phyloP scores from a whole-genome alignment of 1,140 invertebrate species.

The Drosophila navojoa region DNA sequence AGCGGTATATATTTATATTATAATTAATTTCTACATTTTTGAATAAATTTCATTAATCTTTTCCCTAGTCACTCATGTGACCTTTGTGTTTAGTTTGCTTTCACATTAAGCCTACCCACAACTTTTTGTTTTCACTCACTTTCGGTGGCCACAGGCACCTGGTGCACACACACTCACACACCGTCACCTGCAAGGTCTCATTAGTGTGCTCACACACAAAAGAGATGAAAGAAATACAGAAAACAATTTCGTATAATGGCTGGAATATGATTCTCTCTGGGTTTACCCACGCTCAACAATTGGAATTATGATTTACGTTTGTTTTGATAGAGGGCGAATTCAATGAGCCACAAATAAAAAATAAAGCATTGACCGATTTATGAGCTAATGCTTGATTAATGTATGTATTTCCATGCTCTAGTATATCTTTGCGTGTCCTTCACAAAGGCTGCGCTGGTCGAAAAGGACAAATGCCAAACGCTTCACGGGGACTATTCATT shows the following conservation, averaged over 20 bases:
- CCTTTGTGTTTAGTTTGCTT: not conserved
- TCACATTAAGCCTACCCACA: not conserved
- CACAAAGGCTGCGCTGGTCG: conserved; percentile 14
- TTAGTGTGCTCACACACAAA: conserved; percentile 3
- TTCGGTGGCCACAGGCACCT: conserved; percentile 18
- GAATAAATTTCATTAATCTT: not conserved
- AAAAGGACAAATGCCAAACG: conserved; percentile 40
- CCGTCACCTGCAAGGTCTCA: conserved; percentile 10
- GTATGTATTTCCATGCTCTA: conserved; percentile 1
- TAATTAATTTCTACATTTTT: too few relatives aligned
- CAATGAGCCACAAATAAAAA: conserved; percentile 60
- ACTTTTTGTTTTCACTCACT: not conserved
- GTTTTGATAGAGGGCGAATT: conserved; percentile 60
- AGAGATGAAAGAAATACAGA: too few relatives aligned
- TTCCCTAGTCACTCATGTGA: not conserved
- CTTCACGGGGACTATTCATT: conserved; percentile 51
- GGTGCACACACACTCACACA: conserved; percentile 8
- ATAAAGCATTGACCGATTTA: conserved; percentile 52
- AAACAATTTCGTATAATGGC: conserved; percentile 27
- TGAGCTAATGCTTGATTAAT: conserved; percentile 61
- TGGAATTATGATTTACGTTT: conserved; percentile 72
- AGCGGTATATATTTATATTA: too few relatives aligned
- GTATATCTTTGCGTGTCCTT: conserved; percentile 22
- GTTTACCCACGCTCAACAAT: conserved; percentile 54
- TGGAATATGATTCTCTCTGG: conserved; percentile 11